A percentile compares a stretch with the other conserved stretches of the same genome.
phyloP scores from a whole-genome alignment of 2,888 invertebrate genomes.

The Lithophane leautieri region DNA sequence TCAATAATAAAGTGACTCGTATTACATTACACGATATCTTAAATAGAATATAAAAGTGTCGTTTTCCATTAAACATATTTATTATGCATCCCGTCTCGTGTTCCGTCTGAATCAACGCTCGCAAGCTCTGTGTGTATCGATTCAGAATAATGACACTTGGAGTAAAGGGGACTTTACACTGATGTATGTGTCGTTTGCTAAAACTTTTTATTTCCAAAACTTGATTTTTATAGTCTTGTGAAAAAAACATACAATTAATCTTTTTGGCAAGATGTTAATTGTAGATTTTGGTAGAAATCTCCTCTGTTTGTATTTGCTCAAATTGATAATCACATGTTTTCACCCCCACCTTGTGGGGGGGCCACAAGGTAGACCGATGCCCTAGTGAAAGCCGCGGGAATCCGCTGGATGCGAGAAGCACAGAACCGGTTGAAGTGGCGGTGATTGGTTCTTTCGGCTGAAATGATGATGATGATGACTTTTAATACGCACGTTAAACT shows the following conservation, averaged over 20 bases:
- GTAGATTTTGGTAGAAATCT: not conserved
- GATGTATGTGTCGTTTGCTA: not conserved
- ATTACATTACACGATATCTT: not conserved
- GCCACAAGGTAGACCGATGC: too few species aligned
- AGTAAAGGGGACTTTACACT: conserved; percentile 24
- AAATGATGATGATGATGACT: too few species aligned
- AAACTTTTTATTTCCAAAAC: not conserved
- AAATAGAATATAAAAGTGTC: conserved; percentile 7
- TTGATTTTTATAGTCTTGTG: not conserved
- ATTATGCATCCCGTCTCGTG: conserved; percentile 41
- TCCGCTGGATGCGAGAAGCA: too few species aligned
- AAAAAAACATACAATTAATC: not conserved
- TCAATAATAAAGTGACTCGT: not conserved
- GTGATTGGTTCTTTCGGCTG: too few species aligned
- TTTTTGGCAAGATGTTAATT: not conserved
- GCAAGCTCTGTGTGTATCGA: conserved; percentile 49
- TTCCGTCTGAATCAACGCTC: conserved; percentile 40
- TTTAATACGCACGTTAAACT: too few species aligned
- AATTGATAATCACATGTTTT: not conserved
- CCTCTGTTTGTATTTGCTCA: not conserved
- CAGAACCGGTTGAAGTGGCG: too few species aligned
- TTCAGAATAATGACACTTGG: conserved; percentile 56
- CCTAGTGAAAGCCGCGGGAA: too few species aligned
- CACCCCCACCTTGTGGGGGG: too few species aligned
- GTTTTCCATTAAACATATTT: conserved; percentile 37